Base-by-base conservation (phyloP, 2,888 invertebrate species). In the Rhabditoides inermis region DNA sequence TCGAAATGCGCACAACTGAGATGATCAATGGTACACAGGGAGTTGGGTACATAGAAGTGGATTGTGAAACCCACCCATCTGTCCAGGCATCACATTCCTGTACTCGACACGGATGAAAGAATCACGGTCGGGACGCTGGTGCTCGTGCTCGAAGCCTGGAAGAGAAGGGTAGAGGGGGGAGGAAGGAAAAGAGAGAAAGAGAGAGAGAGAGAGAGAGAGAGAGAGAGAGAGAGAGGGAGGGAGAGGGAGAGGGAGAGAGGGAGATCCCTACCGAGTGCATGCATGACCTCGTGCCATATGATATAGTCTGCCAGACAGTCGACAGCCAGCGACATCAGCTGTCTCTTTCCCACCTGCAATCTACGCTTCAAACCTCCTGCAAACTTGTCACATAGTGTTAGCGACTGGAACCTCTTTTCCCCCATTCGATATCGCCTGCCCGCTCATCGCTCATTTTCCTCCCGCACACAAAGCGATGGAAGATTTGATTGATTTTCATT, bases 121-220 rank as follows among this genome's bases (percentile, higher is more conserved):
- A 45, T 69, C 70, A 32, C 70, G 53, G 50, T 70, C 70, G 2
- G 69, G 69, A 25, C 70, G 45, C 40, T 70, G 70, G 51, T 70
- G 70, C 41, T 70, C 70, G 47, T 70, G 70, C 40, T 70, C 70
- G 32, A 70, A 61, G 5, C 69, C 63, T 40, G 18, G 7, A 27
- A 36, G 18, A 26, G 41, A 26, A 28, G 44, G 30, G 27, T 44
- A 30, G 30, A 28, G 44, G 30, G 27, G 26, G 27, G 42, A 12
- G 7, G 18, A 12, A 18, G 44, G 26, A 44, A 15, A 10, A 23
- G 25, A n/a, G 6, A 23, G 18, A 28, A 23, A 44, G 44, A 28
- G 23, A 28, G 22, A 10, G 15, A 12, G 23, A 45, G 35, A 22
- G 22, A 22, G 18, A 15, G 42, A 42, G 42, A 25, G 27, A 22